phyloP scores from a whole-genome alignment of 2,888 invertebrate species.

The Xestoiulus laeticollis region DNA sequence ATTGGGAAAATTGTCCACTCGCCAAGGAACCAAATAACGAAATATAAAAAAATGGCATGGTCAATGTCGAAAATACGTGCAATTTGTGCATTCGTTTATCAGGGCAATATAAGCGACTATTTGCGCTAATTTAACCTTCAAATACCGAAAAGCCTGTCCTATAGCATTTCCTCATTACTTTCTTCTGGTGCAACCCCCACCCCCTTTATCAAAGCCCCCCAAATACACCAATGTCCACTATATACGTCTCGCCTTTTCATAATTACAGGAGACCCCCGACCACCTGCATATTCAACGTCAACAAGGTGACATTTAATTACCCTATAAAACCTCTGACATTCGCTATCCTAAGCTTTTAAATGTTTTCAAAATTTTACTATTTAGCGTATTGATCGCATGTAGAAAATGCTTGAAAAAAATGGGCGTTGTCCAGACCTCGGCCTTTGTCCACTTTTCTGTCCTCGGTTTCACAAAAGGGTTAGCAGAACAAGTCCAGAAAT shows the following conservation, averaged over 20 bases:
- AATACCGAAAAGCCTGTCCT: conserved; percentile 7
- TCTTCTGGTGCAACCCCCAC: not conserved
- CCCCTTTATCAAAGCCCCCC: not conserved
- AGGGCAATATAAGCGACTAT: not conserved
- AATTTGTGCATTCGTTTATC: not conserved
- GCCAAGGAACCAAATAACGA: not conserved
- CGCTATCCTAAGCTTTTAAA: not conserved
- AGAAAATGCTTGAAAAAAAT: not conserved
- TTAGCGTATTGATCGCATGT: not conserved
- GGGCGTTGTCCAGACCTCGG: conserved; percentile 15
- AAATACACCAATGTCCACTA: not conserved
- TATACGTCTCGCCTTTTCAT: not conserved
- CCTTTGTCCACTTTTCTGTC: not conserved
- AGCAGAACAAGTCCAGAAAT: not conserved
- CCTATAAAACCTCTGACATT: conserved; percentile 18
- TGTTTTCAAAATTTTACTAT: not conserved
- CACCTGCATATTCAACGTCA: not conserved
- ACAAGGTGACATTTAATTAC: conserved; percentile 20
- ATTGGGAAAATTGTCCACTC: conserved; percentile 20
- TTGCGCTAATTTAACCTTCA: conserved; percentile 20
- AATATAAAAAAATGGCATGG: not conserved
- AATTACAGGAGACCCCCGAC: not conserved
- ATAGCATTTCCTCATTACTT: conserved; percentile 13
- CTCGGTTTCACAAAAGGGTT: not conserved
- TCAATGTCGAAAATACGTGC: conserved; percentile 19